Evolutionary conservation across 2,888 invertebrate genomes (phyloP), one percentile per base, ranked within the genome.

Genomic region (Microctonus hyperodae): DNA sequence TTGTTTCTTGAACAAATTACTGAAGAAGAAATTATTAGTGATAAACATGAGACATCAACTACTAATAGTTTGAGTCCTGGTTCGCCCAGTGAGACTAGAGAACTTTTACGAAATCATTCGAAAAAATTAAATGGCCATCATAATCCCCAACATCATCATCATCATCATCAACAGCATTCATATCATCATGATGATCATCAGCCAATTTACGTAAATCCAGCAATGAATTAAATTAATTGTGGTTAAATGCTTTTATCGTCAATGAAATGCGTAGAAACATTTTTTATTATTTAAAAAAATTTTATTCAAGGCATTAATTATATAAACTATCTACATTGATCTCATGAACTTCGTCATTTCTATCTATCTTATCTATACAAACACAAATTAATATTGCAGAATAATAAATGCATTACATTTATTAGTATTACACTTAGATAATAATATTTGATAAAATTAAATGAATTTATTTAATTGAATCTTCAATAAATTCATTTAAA

Each of bases 51-150:
- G 75, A 86, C 87, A 23, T 84, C 87, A 1, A 87, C 87, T 1
- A 87, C 86, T 25, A 88, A 89, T 23, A 90, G 89, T 77, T 77
- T 87, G 63, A 88, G 87, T 70, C 90, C 90, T 0, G 89, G 89
- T 13, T 89, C 90, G n/a, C 90, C 90, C 0, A 88, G 89, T 53
- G 91, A 91, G 82, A 90, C 90, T 11, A 85, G 88, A 70, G 90
- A 91, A 80, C 83, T 91, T 64, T 82, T 91, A 20, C 81, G 82
- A 58, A 83, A 88, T 2, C 86, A 88, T 57, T 87, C 89, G 77
- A 79, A 76, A 64, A 80, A 80, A 65, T 79, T 78, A 64, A 81
- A 81, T 53, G 81, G 81, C 2, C 77, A 76, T 58, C 74, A 76
- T 62, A 72, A 74, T 65, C 66, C 72, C 22, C 77, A 79, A 9